These are phyloP conservation scores for Panonychus citri DNA, from an alignment of 1,140 invertebrate genomes.

Conservation along the genomic window DNA sequence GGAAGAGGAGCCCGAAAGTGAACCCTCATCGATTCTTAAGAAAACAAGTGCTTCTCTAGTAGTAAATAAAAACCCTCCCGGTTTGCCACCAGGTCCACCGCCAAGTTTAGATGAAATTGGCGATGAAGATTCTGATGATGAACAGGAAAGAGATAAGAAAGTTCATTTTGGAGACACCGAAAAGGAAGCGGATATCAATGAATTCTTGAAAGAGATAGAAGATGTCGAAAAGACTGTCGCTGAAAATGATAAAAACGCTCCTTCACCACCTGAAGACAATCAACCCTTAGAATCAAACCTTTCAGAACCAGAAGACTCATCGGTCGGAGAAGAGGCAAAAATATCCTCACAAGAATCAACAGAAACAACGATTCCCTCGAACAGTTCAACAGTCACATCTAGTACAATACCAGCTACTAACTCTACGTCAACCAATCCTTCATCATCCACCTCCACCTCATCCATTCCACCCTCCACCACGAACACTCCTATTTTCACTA, in stretches of 20 bases:
- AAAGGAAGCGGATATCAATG: constrained; percentile 8
- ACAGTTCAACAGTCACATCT: too few relatives aligned
- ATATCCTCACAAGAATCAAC: too few relatives aligned
- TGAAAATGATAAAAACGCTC: background rate
- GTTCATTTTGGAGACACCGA: constrained; percentile 11
- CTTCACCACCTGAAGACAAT: background rate
- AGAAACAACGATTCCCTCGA: too few relatives aligned
- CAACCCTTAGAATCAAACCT: background rate
- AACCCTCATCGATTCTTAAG: constrained; percentile 39
- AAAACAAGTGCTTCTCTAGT: constrained; percentile 26
- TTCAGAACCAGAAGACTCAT: background rate
- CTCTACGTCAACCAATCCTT: too few relatives aligned
- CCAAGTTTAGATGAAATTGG: constrained; percentile 23
- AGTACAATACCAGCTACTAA: too few relatives aligned
- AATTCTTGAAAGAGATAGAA: constrained; percentile 12
- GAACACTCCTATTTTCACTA: constrained; percentile 25
- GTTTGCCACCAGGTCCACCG: constrained; percentile 60
- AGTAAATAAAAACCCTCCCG: constrained; percentile 39
- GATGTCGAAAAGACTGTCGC: constrained; percentile 3
- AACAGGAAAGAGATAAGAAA: constrained; percentile 10
- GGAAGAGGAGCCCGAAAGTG: constrained; percentile 13
- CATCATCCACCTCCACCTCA: constrained; percentile 1
- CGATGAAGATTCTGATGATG: constrained; percentile 13
- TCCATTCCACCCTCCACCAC: constrained; percentile 13
- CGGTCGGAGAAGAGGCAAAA: too few relatives aligned